Percentiles rank a stretch among this genome's conserved stretches.
Conservation (phyloP, 2,113 vertebrate genomes). For the Chloroceryle aenea region DNA sequence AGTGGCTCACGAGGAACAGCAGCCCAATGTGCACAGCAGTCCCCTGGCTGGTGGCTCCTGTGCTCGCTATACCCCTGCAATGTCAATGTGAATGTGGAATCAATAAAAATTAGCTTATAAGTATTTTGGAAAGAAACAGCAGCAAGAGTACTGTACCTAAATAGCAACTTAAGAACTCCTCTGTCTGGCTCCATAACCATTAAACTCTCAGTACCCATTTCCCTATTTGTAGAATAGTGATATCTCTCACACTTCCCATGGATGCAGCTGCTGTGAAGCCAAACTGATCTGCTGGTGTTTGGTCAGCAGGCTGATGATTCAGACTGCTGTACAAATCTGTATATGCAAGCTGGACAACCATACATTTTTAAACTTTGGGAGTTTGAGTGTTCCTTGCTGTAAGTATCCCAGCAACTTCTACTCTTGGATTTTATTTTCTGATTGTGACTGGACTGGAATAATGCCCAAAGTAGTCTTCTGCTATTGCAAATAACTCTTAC, state of each 20-base stretch:
- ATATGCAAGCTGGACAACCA: neutral
- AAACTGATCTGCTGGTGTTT: neutral
- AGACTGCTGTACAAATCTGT: neutral
- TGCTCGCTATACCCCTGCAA: rapidly evolving
- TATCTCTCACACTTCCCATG: neutral
- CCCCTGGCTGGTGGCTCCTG: neutral
- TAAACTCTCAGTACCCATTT: neutral
- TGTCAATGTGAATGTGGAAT: neutral
- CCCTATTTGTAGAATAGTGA: rapidly evolving
- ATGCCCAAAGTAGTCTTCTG: neutral
- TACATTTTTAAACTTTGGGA: neutral
- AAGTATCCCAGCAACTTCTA: neutral
- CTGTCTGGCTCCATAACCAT: neutral
- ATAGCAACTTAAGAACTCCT: neutral
- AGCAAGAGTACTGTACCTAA: neutral
- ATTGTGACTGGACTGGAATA: neutral
- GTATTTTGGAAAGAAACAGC: neutral
- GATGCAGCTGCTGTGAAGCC: neutral
- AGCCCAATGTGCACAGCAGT: neutral
- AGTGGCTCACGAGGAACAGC: neutral
- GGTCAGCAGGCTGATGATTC: neutral
- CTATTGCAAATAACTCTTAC: too few species aligned
- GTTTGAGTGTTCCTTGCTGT: neutral
- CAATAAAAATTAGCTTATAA: neutral
- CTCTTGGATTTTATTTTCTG: neutral